Evolutionary conservation across 2,113 vertebrate species (phyloP).

Genomic region (Galeopterus variegatus): DNA sequence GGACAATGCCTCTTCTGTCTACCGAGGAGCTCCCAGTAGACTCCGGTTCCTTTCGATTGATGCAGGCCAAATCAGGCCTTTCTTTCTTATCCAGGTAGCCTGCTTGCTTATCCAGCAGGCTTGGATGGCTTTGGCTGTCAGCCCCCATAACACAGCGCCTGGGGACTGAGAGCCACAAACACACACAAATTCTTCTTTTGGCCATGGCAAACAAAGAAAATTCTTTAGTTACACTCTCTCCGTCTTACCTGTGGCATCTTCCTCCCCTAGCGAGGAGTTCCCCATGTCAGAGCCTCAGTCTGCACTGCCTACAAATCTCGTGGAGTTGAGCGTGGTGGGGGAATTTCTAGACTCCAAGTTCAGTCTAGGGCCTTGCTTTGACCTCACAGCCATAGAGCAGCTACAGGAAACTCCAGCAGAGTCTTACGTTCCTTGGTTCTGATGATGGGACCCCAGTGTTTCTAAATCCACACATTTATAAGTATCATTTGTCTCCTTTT

Average conservation of each 20-base stretch:
- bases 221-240: neutral
- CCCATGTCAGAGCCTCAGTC: neutral
- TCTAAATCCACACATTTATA: slow-evolving; percentile 53
- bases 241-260: neutral
- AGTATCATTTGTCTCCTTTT: slow-evolving; percentile 41
- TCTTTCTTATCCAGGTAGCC: neutral
- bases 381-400: neutral
- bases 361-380: neutral
- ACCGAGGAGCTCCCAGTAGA: neutral
- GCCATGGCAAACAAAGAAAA: neutral
- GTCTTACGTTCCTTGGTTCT: neutral
- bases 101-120: neutral
- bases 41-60: neutral
- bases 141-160: neutral
- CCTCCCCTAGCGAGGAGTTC: neutral
- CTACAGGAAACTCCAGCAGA: neutral
- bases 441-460: neutral
- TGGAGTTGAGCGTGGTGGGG: no score
- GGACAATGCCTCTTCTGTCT: slow-evolving; percentile 4
- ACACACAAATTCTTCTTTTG: neutral
- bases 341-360: neutral
- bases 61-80: neutral
- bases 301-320: neutral
- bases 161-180: neutral
- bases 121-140: neutral